Conservation (phyloP, 2,113 vertebrate genomes). For the Labeo catla region DNA sequence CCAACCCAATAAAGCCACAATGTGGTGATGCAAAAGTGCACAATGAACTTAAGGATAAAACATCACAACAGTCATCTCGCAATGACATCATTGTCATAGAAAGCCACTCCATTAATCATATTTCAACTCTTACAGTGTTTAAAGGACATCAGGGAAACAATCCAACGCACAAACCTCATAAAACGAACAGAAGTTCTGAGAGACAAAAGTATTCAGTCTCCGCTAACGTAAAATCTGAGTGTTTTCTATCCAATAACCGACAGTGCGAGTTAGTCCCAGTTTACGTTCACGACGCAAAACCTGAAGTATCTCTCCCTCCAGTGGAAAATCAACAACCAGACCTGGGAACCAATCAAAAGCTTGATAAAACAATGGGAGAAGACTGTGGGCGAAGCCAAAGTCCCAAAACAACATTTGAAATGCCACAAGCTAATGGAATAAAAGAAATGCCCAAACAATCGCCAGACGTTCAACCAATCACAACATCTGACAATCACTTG, state of each 20-base stretch:
- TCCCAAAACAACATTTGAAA: constrained; percentile 2
- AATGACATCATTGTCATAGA: constrained; percentile 29
- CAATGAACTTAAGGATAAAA: neutral
- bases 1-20: neutral
- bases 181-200: constrained; percentile 43
- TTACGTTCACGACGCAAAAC: constrained; percentile 23
- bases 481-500: constrained; percentile 6
- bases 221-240: constrained; percentile 69
- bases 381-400: neutral
- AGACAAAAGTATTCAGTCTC: constrained; percentile 56
- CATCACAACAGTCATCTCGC: constrained; percentile 19
- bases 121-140: constrained; percentile 48
- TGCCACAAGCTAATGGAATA: neutral
- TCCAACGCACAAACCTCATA: constrained; percentile 48
- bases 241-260: constrained; percentile 76
- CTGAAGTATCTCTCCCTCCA: neutral
- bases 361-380: neutral
- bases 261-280: constrained; percentile 71
- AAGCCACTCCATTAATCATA: constrained; percentile 40
- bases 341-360: neutral
- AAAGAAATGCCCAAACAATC: neutral
- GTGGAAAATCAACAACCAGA: constrained; percentile 7
- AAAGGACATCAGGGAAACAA: constrained; percentile 43
- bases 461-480: neutral
- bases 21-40: neutral